These are phyloP conservation scores for Liparis tanakae DNA, from an alignment of 2,797 vertebrate species.

Conservation along the genomic window DNA sequence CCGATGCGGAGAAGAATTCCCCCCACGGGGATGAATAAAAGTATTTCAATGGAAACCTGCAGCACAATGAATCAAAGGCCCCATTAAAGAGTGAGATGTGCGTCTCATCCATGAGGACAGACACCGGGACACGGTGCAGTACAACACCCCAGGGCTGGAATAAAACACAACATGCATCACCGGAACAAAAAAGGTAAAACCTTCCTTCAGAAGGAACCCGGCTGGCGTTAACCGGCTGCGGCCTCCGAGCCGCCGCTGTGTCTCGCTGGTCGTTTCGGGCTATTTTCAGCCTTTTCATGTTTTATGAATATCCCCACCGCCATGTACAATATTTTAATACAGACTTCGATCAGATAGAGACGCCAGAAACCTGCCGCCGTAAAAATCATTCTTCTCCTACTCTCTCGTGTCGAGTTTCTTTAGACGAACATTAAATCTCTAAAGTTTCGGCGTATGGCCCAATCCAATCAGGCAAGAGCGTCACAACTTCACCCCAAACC, in stretches of 20 bases:
- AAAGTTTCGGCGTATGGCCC: background rate
- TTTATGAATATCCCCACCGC: background rate
- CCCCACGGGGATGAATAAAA: no score
- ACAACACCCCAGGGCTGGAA: background rate
- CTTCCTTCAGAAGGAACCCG: background rate
- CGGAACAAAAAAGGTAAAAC: background rate
- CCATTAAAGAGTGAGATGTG: background rate
- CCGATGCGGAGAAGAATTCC: no score
- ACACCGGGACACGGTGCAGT: no score
- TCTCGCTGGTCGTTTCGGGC: no score
- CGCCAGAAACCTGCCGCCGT: background rate
- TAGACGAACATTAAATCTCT: background rate
- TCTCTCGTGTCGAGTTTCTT: background rate
- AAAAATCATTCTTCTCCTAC: background rate
- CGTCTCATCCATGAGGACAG: background rate
- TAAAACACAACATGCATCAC: background rate
- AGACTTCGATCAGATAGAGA: background rate
- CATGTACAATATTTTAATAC: background rate
- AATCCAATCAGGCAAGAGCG: background rate
- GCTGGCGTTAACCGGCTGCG: no score
- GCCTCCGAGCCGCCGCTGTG: no score
- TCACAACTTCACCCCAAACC: background rate
- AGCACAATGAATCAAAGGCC: background rate
- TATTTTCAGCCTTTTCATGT: no score
- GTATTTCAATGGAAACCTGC: background rate